A percentile compares a stretch with the other conserved stretches of the same genome.
Evolutionary conservation across 2,888 invertebrate genomes (phyloP).

Genomic region (Drosophila peninsularis): DNA sequence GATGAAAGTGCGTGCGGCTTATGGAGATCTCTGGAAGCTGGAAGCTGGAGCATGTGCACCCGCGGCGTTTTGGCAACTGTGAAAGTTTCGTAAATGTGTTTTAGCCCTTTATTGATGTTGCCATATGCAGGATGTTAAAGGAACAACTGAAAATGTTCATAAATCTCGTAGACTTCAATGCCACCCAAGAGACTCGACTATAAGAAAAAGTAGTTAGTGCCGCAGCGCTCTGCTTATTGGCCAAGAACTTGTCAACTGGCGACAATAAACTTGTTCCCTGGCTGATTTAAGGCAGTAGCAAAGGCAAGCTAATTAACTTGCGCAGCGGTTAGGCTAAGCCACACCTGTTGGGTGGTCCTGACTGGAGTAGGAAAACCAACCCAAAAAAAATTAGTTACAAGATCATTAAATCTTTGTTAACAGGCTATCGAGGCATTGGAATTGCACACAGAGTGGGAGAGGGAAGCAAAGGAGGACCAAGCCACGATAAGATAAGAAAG

Average conservation of each 20-base stretch:
- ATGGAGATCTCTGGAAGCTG: constrained; percentile 30
- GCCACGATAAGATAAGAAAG: constrained; percentile 64
- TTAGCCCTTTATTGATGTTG: constrained; percentile 1
- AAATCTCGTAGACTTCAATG: constrained; percentile 49
- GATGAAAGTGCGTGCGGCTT: constrained; percentile 74
- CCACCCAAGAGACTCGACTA: constrained; percentile 45
- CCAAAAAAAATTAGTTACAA: constrained; percentile 71
- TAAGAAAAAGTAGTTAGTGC: background rate
- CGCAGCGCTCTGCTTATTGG: background rate
- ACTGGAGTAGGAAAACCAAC: constrained; percentile 10
- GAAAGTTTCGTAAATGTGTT: constrained; percentile 58
- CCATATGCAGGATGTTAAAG: constrained; percentile 34
- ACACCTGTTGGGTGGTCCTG: constrained; percentile 69
- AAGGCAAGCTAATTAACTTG: constrained; percentile 68
- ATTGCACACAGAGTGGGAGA: background rate
- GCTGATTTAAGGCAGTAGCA: constrained; percentile 39
- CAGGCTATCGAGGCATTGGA: constrained; percentile 52
- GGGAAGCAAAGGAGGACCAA: background rate
- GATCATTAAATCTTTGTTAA: constrained; percentile 79
- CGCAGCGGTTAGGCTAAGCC: constrained; percentile 42
- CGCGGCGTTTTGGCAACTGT: constrained; percentile 58
- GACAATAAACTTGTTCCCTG: constrained; percentile 31
- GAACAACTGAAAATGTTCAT: constrained; percentile 48
- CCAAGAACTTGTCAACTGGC: constrained; percentile 15
- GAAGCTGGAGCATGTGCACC: constrained; percentile 51